Conservation (phyloP, 1,140 invertebrate species). For the Caenorhabditis elegans region DNA sequence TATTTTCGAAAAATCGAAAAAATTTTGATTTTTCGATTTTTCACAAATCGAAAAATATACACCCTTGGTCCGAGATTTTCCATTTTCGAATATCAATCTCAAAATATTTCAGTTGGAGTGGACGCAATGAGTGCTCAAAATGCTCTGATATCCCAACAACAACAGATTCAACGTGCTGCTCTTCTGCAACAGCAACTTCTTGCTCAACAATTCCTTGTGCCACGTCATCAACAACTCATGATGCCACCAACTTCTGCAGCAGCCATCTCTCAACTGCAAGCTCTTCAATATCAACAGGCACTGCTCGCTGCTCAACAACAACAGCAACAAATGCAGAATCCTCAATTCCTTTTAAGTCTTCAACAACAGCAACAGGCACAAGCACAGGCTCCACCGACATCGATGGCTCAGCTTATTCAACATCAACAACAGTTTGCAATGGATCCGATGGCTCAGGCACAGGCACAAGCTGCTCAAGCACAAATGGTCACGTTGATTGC, state of each 20-base stretch:
- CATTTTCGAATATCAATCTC: too few species aligned
- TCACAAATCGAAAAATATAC: too few species aligned
- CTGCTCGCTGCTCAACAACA: not conserved
- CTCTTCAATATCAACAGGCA: not conserved
- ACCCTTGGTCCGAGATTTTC: too few species aligned
- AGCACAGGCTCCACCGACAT: not conserved
- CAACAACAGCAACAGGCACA: not conserved
- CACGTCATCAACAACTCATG: not conserved
- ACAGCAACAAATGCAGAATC: not conserved
- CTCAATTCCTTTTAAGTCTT: not conserved
- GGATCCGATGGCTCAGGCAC: not conserved
- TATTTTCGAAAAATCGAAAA: too few species aligned
- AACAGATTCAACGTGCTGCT: not conserved
- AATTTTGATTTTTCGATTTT: too few species aligned
- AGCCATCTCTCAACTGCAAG: not conserved
- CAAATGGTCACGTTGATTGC: not conserved
- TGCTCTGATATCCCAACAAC: not conserved
- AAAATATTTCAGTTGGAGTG: not conserved
- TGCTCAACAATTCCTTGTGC: not conserved
- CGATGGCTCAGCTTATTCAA: not conserved
- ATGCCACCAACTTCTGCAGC: constrained; percentile 3
- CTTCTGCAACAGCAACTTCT: constrained; percentile 22
- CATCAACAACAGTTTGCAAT: not conserved
- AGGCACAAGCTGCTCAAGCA: not conserved
- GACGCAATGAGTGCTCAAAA: not conserved